Evolutionary conservation across 2,888 invertebrate species (phyloP).

Genomic region (Cephus nigrinus): DNA sequence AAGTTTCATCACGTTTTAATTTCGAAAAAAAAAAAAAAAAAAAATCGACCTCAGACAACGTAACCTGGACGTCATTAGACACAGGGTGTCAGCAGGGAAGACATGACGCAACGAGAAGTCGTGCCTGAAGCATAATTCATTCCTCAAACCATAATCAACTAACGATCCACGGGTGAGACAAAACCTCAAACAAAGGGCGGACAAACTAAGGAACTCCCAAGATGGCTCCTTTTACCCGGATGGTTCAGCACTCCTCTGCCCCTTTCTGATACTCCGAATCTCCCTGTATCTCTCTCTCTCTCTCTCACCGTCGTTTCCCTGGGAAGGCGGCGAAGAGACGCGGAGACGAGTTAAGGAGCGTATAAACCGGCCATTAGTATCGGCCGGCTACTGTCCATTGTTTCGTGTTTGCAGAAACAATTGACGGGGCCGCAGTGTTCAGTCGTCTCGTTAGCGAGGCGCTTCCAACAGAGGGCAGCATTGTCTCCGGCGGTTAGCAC

Average conservation of each 20-base stretch:
- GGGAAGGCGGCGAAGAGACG: conserved; percentile 7
- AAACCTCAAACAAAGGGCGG: conserved; percentile 3
- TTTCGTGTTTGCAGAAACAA: conserved; percentile 60
- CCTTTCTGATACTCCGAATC: conserved; percentile 17
- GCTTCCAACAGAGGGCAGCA: conserved; percentile 50
- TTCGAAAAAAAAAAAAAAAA: neutral
- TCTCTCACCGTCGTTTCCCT: neutral
- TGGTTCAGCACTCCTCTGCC: conserved; percentile 15
- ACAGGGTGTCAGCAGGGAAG: neutral
- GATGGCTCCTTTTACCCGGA: neutral
- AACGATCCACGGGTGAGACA: conserved; percentile 2
- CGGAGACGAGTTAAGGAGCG: conserved; percentile 48
- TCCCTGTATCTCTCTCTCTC: neutral
- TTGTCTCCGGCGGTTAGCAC: conserved; percentile 60
- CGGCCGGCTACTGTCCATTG: conserved; percentile 64
- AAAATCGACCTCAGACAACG: neutral
- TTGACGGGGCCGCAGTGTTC: conserved; percentile 52
- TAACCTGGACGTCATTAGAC: neutral
- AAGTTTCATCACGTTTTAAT: neutral
- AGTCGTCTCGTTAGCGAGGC: conserved; percentile 44
- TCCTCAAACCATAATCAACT: conserved; percentile 4
- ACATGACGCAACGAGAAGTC: neutral
- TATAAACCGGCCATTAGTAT: conserved; percentile 64
- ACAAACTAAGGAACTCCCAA: conserved; percentile 3
- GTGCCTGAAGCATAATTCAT: neutral